These are phyloP conservation scores for Mesocricetus auratus DNA, from an alignment of 2,113 vertebrate species.

Conservation along the genomic window DNA sequence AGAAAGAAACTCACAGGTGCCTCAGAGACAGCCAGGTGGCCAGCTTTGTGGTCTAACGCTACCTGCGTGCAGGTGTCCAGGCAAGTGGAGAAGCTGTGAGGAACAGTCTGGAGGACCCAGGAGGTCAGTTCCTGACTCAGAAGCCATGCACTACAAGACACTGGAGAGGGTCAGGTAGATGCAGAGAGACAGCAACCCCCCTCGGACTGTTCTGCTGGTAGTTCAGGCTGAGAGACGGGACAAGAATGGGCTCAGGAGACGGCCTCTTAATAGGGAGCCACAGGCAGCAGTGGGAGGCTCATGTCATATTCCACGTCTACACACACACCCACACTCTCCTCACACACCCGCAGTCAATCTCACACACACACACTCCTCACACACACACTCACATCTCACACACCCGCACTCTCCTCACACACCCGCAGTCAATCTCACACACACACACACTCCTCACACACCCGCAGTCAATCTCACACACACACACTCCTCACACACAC, in stretches of 20 bases:
- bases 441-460: not conserved
- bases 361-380: not conserved
- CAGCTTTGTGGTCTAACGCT: not conserved
- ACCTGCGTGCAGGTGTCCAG: not conserved
- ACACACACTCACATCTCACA: not conserved
- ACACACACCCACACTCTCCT: not conserved
- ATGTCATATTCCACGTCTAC: not conserved
- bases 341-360: not conserved
- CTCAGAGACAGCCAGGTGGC: not conserved
- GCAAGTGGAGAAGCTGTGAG: not conserved
- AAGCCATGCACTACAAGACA: rapidly evolving
- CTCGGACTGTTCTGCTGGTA: not conserved
- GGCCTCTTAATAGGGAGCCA: rapidly evolving
- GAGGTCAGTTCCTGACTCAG: not conserved
- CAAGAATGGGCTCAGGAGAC: not conserved
- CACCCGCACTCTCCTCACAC: not conserved
- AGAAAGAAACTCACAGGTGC: not conserved
- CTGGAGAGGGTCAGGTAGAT: not conserved
- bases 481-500: not conserved
- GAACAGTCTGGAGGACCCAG: not conserved
- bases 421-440: not conserved
- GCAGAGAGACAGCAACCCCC: not conserved
- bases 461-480: not conserved
- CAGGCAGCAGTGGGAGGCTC: not conserved
- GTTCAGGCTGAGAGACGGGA: not conserved